phyloP scores from a whole-genome alignment of 2,888 invertebrate species.

The Siphlonurus alternatus region DNA sequence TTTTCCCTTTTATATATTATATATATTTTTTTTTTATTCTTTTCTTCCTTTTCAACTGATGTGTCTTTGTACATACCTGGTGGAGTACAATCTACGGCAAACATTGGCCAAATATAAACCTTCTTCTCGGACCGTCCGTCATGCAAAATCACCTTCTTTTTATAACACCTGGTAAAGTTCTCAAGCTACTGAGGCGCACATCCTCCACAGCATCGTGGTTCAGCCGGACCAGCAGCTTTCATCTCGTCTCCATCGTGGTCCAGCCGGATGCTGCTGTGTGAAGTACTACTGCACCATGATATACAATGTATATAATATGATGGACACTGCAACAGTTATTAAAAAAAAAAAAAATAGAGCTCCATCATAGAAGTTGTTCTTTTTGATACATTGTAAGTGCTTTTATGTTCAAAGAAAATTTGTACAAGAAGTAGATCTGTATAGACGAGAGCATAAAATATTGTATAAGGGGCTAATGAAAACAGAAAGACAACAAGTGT shows the following conservation, averaged over 20 bases:
- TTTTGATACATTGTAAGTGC: no score
- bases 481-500: no score
- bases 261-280: background rate
- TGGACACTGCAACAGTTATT: no score
- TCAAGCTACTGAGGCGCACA: background rate
- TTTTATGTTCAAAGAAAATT: no score
- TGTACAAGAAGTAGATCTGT: no score
- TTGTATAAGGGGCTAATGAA: no score
- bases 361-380: no score
- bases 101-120: background rate
- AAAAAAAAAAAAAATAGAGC: no score
- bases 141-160: background rate
- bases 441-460: no score
- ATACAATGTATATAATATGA: no score
- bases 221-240: background rate
- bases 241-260: background rate
- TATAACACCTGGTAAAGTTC: background rate
- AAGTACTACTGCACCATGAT: no score
- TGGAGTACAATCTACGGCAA: background rate
- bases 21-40: background rate
- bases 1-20: background rate
- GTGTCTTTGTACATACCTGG: background rate
- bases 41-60: slow-evolving; percentile 1
- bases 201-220: no score
- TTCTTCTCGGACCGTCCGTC: background rate